Percentiles rank a stretch among this genome's conserved stretches.
Conservation (phyloP, 1,140 invertebrate species). For the Hypsibius dujardini region DNA sequence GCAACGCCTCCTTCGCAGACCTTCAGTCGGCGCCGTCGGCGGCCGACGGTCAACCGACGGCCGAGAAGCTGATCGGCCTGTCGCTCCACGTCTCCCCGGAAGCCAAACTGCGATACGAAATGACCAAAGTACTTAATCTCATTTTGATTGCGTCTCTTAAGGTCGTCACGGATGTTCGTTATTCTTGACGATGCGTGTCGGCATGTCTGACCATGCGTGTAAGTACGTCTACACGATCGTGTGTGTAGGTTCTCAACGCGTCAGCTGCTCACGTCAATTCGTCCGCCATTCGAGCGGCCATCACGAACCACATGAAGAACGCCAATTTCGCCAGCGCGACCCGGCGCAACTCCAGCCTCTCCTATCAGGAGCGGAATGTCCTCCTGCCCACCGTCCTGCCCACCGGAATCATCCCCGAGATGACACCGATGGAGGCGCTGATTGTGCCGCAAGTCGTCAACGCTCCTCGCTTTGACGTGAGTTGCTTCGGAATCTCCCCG, state of each 20-base stretch:
- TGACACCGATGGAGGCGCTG: not conserved
- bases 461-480: not conserved
- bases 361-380: not conserved
- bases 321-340: not conserved
- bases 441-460: not conserved
- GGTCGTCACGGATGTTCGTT: too few relatives aligned
- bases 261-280: not conserved
- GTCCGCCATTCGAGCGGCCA: not conserved
- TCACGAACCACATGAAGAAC: not conserved
- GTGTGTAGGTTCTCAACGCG: not conserved
- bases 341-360: not conserved
- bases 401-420: not conserved
- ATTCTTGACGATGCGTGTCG: too few relatives aligned
- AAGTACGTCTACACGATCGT: not conserved
- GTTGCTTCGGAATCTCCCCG: not conserved
- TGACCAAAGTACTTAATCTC: not conserved
- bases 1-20: not conserved
- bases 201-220: not conserved
- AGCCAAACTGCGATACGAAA: constrained; percentile 12
- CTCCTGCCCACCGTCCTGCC: not conserved
- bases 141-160: too few relatives aligned
- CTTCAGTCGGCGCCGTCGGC: not conserved
- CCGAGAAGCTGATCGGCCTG: not conserved
- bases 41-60: not conserved
- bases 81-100: not conserved